Conservation (phyloP, 2,888 invertebrate species). For the Drosophila buzzatii region DNA sequence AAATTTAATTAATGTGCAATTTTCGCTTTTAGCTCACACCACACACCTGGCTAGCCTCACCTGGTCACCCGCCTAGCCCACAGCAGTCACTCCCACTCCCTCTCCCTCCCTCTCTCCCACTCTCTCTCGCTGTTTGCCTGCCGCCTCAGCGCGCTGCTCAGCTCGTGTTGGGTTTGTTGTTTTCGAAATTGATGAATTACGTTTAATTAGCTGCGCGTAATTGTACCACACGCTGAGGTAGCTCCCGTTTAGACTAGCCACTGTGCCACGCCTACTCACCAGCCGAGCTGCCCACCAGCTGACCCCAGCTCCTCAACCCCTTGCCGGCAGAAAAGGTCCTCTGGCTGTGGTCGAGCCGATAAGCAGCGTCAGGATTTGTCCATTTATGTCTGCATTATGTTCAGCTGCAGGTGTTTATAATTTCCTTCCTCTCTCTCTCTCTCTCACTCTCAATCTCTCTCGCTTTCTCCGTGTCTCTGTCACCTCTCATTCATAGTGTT, state of each 20-base stretch:
- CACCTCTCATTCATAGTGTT: background rate
- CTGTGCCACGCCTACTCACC: background rate
- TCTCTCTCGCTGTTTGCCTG: too few species aligned
- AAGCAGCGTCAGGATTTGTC: slow-evolving; percentile 28
- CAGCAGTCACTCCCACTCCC: too few species aligned
- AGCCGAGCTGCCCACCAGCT: background rate
- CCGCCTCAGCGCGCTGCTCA: background rate
- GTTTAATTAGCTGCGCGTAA: slow-evolving; percentile 66
- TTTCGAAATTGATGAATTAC: slow-evolving; percentile 65
- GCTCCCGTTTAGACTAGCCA: slow-evolving; percentile 5
- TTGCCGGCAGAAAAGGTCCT: background rate
- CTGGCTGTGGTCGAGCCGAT: slow-evolving; percentile 31
- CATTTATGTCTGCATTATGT: slow-evolving; percentile 38
- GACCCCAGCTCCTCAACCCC: background rate
- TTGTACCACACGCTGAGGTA: slow-evolving; percentile 48
- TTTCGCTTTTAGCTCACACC: slow-evolving; percentile 61
- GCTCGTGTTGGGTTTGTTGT: slow-evolving; percentile 33
- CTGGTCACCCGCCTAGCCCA: slow-evolving; percentile 4
- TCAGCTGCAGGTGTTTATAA: slow-evolving; percentile 37
- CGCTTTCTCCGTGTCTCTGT: background rate
- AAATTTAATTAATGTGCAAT: slow-evolving; percentile 76
- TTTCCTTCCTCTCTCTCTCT: background rate
- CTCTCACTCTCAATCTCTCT: background rate
- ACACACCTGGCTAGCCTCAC: slow-evolving; percentile 37
- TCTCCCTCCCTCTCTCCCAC: too few species aligned